Conservation (phyloP, 2,113 vertebrate species). For the Hippocampus barbouri region DNA sequence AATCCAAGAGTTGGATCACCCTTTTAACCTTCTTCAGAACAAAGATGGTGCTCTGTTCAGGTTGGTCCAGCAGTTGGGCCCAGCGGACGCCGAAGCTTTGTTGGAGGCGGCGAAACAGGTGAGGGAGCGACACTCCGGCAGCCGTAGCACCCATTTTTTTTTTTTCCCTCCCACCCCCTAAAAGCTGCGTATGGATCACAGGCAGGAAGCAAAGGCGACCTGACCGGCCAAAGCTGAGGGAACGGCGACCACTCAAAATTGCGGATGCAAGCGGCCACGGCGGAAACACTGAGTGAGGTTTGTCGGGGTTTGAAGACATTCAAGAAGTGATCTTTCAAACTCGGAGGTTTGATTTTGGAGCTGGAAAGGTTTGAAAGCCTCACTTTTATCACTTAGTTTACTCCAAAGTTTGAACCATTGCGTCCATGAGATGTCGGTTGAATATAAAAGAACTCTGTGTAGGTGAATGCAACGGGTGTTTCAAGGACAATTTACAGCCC, state of each 20-base stretch:
- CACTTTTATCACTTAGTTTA: background rate
- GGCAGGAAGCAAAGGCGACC: background rate
- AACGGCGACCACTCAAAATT: background rate
- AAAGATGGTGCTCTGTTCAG: conserved; percentile 43
- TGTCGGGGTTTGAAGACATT: background rate
- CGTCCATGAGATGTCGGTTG: background rate
- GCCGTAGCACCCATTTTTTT: background rate
- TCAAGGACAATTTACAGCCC: background rate
- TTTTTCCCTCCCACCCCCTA: too few species aligned
- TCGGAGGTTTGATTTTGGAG: background rate
- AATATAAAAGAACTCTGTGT: background rate
- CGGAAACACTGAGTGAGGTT: background rate
- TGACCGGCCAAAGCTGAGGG: background rate
- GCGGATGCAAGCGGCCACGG: background rate
- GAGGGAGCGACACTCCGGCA: background rate
- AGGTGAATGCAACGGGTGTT: background rate
- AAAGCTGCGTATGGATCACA: background rate
- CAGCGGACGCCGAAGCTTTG: conserved; percentile 32
- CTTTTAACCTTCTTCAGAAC: conserved; percentile 49
- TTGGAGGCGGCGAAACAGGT: conserved; percentile 32
- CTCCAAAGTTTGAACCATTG: background rate
- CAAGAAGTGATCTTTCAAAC: background rate
- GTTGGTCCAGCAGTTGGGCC: conserved; percentile 49
- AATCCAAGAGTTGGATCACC: conserved; percentile 43
- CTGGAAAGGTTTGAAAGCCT: background rate